Conservation (phyloP, 2,797 vertebrate genomes). For the Platalea minor region DNA sequence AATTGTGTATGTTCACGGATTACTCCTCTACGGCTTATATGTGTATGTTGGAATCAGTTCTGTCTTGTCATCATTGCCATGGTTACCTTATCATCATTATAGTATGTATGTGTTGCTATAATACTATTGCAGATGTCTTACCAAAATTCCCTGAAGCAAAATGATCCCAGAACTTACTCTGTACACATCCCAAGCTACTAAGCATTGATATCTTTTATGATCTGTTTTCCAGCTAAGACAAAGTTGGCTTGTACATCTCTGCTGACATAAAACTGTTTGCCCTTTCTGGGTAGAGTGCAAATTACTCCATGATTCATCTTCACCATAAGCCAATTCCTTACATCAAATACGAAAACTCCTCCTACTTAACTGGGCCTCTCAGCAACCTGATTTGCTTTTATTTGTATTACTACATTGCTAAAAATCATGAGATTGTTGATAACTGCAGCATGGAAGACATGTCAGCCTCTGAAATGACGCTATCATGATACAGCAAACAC, state of each 20-base stretch:
- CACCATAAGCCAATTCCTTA: neutral
- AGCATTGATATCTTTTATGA: neutral
- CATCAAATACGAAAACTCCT: neutral
- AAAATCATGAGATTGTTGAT: neutral
- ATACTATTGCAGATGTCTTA: neutral
- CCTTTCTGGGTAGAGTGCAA: neutral
- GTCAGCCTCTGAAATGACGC: neutral
- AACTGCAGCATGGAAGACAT: neutral
- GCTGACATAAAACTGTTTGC: neutral
- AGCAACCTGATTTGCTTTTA: neutral
- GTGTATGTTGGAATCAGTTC: neutral
- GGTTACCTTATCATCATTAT: conserved; percentile 47
- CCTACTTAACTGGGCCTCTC: neutral
- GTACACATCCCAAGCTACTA: neutral
- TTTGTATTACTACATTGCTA: neutral
- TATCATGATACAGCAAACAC: neutral
- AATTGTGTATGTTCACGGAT: neutral
- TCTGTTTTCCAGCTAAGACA: neutral
- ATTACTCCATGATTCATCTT: neutral
- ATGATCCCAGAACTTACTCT: neutral
- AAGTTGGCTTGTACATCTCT: neutral
- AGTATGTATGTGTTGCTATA: neutral
- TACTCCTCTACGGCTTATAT: neutral
- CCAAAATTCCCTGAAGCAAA: conserved; percentile 10
- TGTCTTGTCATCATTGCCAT: conserved; percentile 35